Evolutionary conservation across 35 echinoderm and acorn worm species (phyloP).

Genomic region (Stichopus chloronotus): DNA sequence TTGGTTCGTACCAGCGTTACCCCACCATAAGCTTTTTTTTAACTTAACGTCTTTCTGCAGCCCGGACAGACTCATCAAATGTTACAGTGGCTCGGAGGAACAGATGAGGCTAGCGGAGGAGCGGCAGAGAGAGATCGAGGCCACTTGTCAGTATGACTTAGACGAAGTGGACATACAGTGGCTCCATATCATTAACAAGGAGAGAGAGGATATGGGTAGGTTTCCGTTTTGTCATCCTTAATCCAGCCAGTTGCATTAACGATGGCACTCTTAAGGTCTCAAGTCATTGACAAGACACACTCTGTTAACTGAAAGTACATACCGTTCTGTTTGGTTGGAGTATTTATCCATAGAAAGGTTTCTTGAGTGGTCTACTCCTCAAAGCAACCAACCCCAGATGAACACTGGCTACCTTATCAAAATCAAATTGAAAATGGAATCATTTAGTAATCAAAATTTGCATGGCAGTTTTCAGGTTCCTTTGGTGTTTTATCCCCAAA

Average conservation of each 20-base stretch:
- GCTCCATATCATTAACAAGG: slow-evolving; percentile 76
- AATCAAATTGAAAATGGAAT: too few relatives aligned
- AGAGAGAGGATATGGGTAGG: slow-evolving; percentile 86
- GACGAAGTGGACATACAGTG: slow-evolving; percentile 90
- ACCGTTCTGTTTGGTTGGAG: not conserved
- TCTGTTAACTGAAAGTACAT: not conserved
- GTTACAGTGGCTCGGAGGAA: slow-evolving; percentile 62
- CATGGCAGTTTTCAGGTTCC: too few relatives aligned
- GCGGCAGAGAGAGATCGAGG: slow-evolving; percentile 64
- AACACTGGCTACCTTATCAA: too few relatives aligned
- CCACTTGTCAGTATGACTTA: slow-evolving; percentile 83
- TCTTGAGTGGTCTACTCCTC: too few relatives aligned
- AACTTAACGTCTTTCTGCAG: not conserved
- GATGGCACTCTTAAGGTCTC: too few relatives aligned
- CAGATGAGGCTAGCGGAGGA: slow-evolving; percentile 65
- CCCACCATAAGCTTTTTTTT: too few relatives aligned
- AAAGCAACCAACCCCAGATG: too few relatives aligned
- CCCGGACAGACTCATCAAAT: slow-evolving; percentile 73
- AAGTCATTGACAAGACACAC: not conserved
- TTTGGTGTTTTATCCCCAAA: too few relatives aligned
- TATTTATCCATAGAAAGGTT: not conserved
- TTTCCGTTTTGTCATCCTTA: not conserved
- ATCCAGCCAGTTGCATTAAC: too few relatives aligned
- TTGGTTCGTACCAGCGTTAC: too few relatives aligned
- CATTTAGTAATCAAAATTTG: too few relatives aligned